A percentile compares a stretch with the other conserved stretches of the same genome.
phyloP scores from a whole-genome alignment of 2,113 vertebrate genomes.

The Cyanoliseus patagonus region DNA sequence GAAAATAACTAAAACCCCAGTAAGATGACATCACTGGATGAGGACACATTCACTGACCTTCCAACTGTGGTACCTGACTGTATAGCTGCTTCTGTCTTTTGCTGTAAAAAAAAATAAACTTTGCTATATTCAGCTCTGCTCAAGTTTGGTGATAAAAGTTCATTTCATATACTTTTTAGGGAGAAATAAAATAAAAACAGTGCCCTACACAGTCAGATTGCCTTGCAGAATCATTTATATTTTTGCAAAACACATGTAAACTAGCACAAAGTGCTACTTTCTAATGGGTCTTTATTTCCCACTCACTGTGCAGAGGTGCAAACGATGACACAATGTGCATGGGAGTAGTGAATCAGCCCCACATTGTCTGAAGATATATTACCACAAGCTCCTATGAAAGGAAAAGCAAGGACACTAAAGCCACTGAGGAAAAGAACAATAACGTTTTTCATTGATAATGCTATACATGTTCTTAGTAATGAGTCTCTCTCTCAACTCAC shows the following conservation, averaged over 20 bases:
- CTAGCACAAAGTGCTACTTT: neutral
- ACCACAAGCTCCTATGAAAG: neutral
- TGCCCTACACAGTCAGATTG: neutral
- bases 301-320: conserved; percentile 2
- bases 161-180: neutral
- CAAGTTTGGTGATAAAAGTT: neutral
- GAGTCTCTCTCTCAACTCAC: conserved; percentile 55
- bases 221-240: neutral
- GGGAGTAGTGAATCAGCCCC: neutral
- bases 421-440: conserved; percentile 58
- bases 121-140: neutral
- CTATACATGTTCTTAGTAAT: conserved; percentile 69
- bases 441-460: conserved; percentile 67
- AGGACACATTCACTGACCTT: neutral
- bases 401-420: conserved; percentile 51
- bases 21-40: neutral
- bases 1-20: neutral
- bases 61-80: neutral
- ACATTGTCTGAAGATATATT: neutral
- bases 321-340: neutral
- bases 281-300: neutral
- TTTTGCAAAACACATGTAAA: neutral
- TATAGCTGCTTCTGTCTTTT: neutral
- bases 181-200: neutral
- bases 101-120: neutral